Base-by-base conservation (phyloP, 2,888 invertebrate genomes). In the Ornithoptera priamus region DNA sequence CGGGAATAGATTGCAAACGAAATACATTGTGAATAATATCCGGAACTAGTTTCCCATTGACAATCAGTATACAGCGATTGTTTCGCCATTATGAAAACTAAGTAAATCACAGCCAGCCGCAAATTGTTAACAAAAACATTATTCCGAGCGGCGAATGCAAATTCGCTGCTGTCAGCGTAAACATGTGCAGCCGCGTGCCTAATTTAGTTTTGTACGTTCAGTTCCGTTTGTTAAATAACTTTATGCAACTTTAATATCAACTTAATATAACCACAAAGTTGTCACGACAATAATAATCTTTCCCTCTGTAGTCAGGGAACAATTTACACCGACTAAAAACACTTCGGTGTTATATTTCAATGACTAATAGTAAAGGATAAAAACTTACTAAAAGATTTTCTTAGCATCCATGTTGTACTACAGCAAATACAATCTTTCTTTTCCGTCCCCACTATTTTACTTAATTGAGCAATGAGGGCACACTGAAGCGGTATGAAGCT, bases 51-150 rank as follows among this genome's bases (percentile, higher is more conserved):
- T 56, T 56, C n/a, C 18, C 56, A 56, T 56, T 20, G 7, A 56
- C 20, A 56, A 56, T 56, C 56, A 56, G 56, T 56, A 46, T 46
- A 20, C 56, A 20, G 56, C 56, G 20, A 56, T 56, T 20, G 56
- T 56, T 56, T n/a, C 20, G 20, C 56, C 7, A 56, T 56, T 56
- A 56, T 20, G 20, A 56, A 56, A 56, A 56, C 56, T 56, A 56
- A 56, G n/a, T 56, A 56, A 56, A 56, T 56, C 56, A 20, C 56
- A 18, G 20, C 20, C 56, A 20, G 56, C 66, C 61, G 66, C 66
- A 67, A 67, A 67, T 61, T 61, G 61, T 61, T 61, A 67, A 67
- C 66, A 67, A 61, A 67, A 60, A 67, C 66, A 67, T 67, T 67
- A 67, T 67, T 67, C 66, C n/a, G 53, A 36, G 22, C 66, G 66